phyloP scores from a whole-genome alignment of 2,888 invertebrate genomes.

The Miltochrista miniata region DNA sequence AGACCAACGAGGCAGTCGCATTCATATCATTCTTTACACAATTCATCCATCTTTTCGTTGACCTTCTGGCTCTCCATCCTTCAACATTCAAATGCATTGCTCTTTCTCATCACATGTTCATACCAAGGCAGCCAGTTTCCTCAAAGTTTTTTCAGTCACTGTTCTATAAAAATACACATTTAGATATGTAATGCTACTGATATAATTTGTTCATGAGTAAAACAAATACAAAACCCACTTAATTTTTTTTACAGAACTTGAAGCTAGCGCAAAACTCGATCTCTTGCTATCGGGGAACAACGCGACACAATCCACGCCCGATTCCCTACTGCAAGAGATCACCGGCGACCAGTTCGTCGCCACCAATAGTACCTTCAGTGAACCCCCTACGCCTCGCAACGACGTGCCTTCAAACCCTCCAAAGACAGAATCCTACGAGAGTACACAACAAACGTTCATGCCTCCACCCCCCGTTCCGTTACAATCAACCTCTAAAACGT shows the following conservation, averaged over 20 bases:
- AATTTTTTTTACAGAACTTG: constrained; percentile 55
- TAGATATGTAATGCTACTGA: no score
- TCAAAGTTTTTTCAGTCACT: no score
- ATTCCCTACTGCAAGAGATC: constrained; percentile 57
- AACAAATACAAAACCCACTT: no score
- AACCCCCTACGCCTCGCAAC: constrained; percentile 30
- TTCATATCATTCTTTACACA: no score
- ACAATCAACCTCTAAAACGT: constrained; percentile 49
- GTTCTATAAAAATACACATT: no score
- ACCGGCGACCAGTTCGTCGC: constrained; percentile 52
- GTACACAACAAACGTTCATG: constrained; percentile 60
- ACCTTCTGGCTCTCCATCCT: no score
- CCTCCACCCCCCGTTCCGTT: constrained; percentile 66
- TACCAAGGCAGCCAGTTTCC: no score
- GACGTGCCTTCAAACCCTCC: constrained; percentile 27
- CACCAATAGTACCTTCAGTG: constrained; percentile 54
- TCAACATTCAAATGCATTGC: no score
- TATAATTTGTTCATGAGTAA: no score
- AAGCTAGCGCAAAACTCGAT: constrained; percentile 70
- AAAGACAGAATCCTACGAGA: constrained; percentile 40
- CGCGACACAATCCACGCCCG: constrained; percentile 43
- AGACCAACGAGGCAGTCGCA: no score
- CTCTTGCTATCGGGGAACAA: constrained; percentile 48
- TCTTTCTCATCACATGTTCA: no score
- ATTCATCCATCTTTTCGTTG: no score